Conservation (phyloP, 1,140 invertebrate genomes). For the Caenorhabditis remanei region DNA sequence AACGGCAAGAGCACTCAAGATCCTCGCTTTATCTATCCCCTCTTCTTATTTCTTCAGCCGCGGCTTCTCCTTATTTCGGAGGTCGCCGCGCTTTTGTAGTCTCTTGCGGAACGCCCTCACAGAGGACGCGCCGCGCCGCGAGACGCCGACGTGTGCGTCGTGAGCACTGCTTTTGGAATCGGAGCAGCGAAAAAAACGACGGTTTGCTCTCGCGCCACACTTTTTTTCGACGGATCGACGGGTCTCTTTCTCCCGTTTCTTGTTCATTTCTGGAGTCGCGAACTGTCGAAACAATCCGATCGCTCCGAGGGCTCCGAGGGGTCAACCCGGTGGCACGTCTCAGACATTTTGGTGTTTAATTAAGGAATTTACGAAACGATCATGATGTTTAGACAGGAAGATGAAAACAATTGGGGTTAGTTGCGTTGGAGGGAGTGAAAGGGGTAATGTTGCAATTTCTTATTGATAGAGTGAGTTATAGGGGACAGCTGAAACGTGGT, state of each 20-base stretch:
- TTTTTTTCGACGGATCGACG: conserved; percentile 49
- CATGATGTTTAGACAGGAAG: conserved; percentile 39
- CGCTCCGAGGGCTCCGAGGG: neutral
- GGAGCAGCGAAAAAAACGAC: conserved; percentile 17
- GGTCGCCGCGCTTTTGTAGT: conserved; percentile 58
- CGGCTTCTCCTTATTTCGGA: conserved; percentile 15
- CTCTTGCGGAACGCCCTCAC: conserved; percentile 58
- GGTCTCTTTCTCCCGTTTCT: conserved; percentile 7
- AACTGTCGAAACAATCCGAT: conserved; percentile 50
- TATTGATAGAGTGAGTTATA: too few relatives aligned
- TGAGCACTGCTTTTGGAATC: conserved; percentile 52
- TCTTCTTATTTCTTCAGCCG: neutral
- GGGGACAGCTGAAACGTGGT: too few relatives aligned
- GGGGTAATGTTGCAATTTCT: too few relatives aligned
- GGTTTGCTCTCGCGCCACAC: conserved; percentile 36
- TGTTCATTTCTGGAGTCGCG: conserved; percentile 52
- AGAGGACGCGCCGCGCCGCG: conserved; percentile 50
- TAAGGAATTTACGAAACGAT: conserved; percentile 25
- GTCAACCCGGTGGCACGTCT: conserved; percentile 40
- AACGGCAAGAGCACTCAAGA: conserved; percentile 49
- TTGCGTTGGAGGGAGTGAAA: too few relatives aligned
- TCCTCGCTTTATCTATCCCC: conserved; percentile 44
- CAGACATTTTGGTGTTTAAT: conserved; percentile 42
- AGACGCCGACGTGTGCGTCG: conserved; percentile 48
- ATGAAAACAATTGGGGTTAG: neutral